A percentile compares a stretch with the other conserved stretches of the same genome.
These are phyloP conservation scores for Odontamblyopus lacepedii DNA, from an alignment of 2,797 vertebrate species.

Conservation along the genomic window DNA sequence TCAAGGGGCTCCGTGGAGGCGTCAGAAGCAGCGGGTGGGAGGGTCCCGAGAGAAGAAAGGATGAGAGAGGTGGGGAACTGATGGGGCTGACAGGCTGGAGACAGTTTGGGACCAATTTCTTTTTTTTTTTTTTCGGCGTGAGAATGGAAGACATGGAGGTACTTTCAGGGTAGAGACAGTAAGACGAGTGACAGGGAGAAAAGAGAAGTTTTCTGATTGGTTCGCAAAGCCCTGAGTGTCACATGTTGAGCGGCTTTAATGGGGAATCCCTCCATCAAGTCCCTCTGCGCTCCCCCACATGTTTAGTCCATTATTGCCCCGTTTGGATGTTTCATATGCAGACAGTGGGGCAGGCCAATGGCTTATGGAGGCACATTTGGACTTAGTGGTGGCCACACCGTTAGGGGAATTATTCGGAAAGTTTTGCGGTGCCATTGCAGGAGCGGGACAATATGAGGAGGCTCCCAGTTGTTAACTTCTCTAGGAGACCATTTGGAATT, in stretches of 20 bases:
- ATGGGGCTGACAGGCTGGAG: constrained; percentile 62
- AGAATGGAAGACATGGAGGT: constrained; percentile 43
- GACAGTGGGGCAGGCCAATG: constrained; percentile 39
- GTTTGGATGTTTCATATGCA: constrained; percentile 55
- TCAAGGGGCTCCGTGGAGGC: constrained; percentile 72
- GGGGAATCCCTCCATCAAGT: constrained; percentile 71
- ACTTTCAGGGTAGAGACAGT: constrained; percentile 19
- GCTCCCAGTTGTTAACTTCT: constrained; percentile 28
- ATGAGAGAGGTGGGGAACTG: constrained; percentile 63
- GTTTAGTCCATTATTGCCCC: constrained; percentile 64
- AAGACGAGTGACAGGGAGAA: constrained; percentile 40
- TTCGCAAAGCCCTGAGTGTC: constrained; percentile 54
- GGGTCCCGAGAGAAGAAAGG: constrained; percentile 50
- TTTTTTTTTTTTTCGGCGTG: constrained; percentile 27
- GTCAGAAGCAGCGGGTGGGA: constrained; percentile 70
- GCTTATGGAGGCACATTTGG: constrained; percentile 42
- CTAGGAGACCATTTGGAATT: constrained; percentile 13
- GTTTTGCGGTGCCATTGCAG: constrained; percentile 32
- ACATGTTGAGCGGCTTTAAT: constrained; percentile 42
- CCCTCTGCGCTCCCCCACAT: constrained; percentile 61
- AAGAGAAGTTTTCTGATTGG: constrained; percentile 54
- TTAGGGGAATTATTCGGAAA: constrained; percentile 50
- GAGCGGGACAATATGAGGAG: constrained; percentile 31
- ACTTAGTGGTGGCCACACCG: constrained; percentile 47
- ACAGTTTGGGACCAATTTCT: constrained; percentile 24